Evolutionary conservation across 2,888 invertebrate species (phyloP).

Genomic region (Hypercompe scribonia): DNA sequence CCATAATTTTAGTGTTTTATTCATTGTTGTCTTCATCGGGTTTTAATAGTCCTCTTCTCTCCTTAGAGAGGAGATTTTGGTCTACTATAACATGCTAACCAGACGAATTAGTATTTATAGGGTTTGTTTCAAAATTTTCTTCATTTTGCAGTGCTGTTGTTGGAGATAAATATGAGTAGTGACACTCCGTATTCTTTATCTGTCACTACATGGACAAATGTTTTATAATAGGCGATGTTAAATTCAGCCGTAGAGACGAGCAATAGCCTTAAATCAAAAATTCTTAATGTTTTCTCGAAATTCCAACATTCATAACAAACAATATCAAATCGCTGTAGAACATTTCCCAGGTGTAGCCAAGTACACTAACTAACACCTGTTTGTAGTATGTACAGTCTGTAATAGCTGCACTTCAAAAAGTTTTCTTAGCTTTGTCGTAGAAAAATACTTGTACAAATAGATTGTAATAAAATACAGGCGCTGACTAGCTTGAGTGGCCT

Average conservation of each 20-base stretch:
- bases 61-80: too few species aligned
- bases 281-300: slow-evolving; percentile 6
- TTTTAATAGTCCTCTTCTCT: too few species aligned
- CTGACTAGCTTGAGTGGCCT: background rate
- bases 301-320: slow-evolving; percentile 40
- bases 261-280: background rate
- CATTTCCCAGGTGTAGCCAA: slow-evolving; percentile 64
- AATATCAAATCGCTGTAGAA: slow-evolving; percentile 52
- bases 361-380: slow-evolving; percentile 57
- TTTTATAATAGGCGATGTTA: background rate
- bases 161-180: too few species aligned
- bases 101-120: too few species aligned
- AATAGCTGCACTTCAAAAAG: slow-evolving; percentile 1
- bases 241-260: background rate
- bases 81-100: too few species aligned
- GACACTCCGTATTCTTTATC: too few species aligned
- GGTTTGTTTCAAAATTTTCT: too few species aligned
- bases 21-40: too few species aligned
- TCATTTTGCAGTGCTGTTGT: too few species aligned
- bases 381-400: slow-evolving; percentile 47
- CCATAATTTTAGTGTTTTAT: too few species aligned
- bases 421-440: background rate
- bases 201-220: too few species aligned
- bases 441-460: background rate
- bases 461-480: slow-evolving; percentile 6